Percentiles rank a stretch among this genome's conserved stretches.
Conservation (phyloP, 1,140 invertebrate species). For the Drosophila orosa region DNA sequence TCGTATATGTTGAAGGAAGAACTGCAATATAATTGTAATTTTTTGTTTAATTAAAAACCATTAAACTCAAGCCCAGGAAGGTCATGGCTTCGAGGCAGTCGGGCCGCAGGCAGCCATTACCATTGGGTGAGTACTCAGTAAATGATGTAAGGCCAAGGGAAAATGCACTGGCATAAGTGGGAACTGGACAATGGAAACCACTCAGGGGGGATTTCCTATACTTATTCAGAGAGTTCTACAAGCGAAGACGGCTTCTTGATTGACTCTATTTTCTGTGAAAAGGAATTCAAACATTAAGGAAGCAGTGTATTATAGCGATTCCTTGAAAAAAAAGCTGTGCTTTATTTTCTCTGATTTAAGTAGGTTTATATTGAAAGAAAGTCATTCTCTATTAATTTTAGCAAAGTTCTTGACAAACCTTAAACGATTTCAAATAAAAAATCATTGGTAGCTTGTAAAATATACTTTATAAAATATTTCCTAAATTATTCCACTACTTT, state of each 20-base stretch:
- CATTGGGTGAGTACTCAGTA: conserved; percentile 50
- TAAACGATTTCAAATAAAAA: neutral
- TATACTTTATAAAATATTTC: neutral
- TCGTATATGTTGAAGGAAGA: conserved; percentile 27
- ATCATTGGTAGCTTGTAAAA: too few relatives aligned
- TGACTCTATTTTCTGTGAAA: neutral
- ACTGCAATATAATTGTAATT: conserved; percentile 14
- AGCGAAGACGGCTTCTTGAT: neutral
- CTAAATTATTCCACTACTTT: neutral
- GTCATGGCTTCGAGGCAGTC: conserved; percentile 25
- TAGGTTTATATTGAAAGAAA: neutral
- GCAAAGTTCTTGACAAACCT: neutral
- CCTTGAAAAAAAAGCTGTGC: too few relatives aligned
- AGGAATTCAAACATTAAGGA: neutral
- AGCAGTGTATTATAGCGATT: neutral
- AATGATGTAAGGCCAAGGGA: conserved; percentile 14
- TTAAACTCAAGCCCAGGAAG: conserved; percentile 1
- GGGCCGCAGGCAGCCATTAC: conserved; percentile 30
- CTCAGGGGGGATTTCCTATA: conserved; percentile 2
- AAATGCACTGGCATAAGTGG: conserved; percentile 18
- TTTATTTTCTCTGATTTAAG: too few relatives aligned
- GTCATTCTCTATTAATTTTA: neutral
- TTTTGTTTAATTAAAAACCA: conserved; percentile 31
- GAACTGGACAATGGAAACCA: conserved; percentile 15
- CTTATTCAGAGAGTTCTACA: conserved; percentile 2